Percentiles rank a stretch among this genome's conserved stretches.
Evolutionary conservation across 1,140 invertebrate genomes (phyloP).

Genomic region (Drosophila albomicans): DNA sequence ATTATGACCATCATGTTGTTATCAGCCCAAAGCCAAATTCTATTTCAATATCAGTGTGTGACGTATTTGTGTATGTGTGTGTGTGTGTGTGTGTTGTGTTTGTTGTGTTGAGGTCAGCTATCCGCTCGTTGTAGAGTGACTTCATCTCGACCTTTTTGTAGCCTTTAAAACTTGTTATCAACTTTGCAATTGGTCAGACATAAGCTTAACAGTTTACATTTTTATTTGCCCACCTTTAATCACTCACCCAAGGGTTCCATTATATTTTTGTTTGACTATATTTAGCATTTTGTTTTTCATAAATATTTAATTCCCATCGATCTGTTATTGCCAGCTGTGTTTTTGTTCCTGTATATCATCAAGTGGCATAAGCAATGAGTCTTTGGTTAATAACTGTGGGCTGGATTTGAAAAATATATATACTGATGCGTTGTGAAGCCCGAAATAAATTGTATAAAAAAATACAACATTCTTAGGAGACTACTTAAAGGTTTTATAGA

Average conservation of each 20-base stretch:
- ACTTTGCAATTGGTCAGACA: slow-evolving; percentile 1
- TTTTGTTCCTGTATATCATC: background rate
- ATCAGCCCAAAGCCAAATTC: slow-evolving; percentile 35
- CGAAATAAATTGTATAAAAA: background rate
- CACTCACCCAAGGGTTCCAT: background rate
- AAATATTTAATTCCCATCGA: slow-evolving; percentile 2
- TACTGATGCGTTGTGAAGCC: background rate
- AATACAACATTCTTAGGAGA: no score
- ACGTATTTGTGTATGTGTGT: background rate
- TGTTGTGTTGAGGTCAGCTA: slow-evolving; percentile 28
- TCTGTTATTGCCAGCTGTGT: background rate
- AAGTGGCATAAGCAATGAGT: background rate
- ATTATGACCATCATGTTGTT: slow-evolving; percentile 31
- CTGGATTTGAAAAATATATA: background rate
- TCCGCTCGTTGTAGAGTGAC: slow-evolving; percentile 6
- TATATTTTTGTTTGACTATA: background rate
- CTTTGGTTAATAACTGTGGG: background rate
- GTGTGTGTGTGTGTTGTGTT: background rate
- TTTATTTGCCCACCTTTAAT: slow-evolving; percentile 1
- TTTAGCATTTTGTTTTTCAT: background rate
- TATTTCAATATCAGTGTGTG: slow-evolving; percentile 33
- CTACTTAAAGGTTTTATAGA: background rate
- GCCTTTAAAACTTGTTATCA: slow-evolving; percentile 18
- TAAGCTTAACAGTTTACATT: slow-evolving; percentile 22
- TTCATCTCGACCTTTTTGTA: slow-evolving; percentile 27